A percentile compares a stretch with the other conserved stretches of the same genome.
phyloP scores from a whole-genome alignment of 2,888 invertebrate species.

The Elmis aenea region DNA sequence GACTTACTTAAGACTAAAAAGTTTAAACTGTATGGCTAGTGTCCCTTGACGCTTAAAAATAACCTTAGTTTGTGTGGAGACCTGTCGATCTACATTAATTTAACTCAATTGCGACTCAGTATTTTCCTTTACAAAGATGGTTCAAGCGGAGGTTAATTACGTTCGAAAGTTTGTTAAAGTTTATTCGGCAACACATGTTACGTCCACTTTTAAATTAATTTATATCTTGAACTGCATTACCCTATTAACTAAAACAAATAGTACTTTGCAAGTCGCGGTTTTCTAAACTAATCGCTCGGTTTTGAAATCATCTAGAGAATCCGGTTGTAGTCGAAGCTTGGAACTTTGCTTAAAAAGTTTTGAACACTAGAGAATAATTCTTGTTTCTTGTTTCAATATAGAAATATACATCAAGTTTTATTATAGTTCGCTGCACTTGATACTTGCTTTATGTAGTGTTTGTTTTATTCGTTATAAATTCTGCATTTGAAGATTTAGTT shows the following conservation, averaged over 20 bases:
- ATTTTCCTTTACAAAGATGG: no score
- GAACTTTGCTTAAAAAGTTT: constrained; percentile 4
- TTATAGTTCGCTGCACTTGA: no score
- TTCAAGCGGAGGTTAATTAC: constrained; percentile 36
- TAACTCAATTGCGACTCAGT: no score
- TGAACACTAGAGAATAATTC: constrained; percentile 6
- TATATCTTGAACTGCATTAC: constrained; percentile 37
- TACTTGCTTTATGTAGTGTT: no score
- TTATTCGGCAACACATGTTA: constrained; percentile 36
- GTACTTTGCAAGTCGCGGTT: constrained; percentile 32
- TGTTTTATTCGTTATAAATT: no score
- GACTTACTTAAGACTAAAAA: no score
- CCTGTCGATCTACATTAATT: no score
- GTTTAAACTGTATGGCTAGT: no score
- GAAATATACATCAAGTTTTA: constrained; percentile 24
- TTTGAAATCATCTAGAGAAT: constrained; percentile 25
- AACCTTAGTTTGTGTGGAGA: no score
- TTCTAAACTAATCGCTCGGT: constrained; percentile 26
- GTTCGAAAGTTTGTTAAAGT: constrained; percentile 32
- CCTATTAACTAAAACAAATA: constrained; percentile 35
- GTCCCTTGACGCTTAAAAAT: no score
- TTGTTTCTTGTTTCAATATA: neutral
- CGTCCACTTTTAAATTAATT: constrained; percentile 41
- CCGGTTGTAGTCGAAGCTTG: constrained; percentile 6
- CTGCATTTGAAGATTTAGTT: no score